Evolutionary conservation across 2,113 vertebrate genomes (phyloP).

Genomic region (Eclectus roratus): DNA sequence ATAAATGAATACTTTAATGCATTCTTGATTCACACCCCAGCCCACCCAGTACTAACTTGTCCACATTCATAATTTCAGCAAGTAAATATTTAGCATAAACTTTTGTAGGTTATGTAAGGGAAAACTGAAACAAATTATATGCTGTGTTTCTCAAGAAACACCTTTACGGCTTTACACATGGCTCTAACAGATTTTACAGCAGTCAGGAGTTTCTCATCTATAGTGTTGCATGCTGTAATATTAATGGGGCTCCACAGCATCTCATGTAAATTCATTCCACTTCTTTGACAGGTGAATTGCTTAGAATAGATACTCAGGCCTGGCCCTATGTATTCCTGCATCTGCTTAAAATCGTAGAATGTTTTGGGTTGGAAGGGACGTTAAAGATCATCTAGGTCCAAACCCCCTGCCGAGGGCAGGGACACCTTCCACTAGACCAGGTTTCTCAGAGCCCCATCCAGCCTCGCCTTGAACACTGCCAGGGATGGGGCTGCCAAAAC

Average conservation of each 20-base stretch:
- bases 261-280: not conserved
- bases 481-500: not conserved
- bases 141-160: not conserved
- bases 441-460: not conserved
- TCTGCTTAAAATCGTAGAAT: not conserved
- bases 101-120: not conserved
- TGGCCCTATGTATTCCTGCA: not conserved
- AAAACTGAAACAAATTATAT: not conserved
- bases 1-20: not conserved
- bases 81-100: not conserved
- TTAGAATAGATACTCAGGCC: not conserved
- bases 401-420: not conserved
- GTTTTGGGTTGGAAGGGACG: not conserved
- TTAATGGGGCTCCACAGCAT: not conserved
- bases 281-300: not conserved
- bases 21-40: not conserved
- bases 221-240: not conserved
- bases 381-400: not conserved
- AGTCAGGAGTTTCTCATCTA: not conserved
- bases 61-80: not conserved
- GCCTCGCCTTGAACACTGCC: not conserved
- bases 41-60: not conserved
- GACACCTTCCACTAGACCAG: not conserved
- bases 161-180: not conserved
- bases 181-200: not conserved